These are phyloP conservation scores for Ennomos erosarius DNA, from an alignment of 2,888 invertebrate species.

Conservation along the genomic window DNA sequence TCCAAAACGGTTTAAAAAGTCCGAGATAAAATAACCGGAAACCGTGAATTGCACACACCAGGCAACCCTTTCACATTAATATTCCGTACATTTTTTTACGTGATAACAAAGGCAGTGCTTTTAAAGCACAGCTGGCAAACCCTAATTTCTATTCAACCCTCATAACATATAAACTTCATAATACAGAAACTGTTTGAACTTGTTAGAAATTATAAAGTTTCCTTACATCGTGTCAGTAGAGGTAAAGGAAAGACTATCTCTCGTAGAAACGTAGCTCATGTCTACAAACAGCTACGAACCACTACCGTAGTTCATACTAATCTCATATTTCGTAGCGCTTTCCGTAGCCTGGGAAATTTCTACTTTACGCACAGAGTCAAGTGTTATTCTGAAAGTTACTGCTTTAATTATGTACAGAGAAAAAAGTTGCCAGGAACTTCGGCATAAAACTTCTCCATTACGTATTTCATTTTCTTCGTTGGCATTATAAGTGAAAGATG, in stretches of 20 bases:
- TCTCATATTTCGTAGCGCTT: conserved; percentile 14
- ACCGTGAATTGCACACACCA: too few relatives aligned
- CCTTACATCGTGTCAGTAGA: too few relatives aligned
- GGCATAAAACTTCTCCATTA: conserved; percentile 42
- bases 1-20: too few relatives aligned
- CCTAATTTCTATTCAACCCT: too few relatives aligned
- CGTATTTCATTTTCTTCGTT: conserved; percentile 42
- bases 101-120: too few relatives aligned
- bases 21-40: too few relatives aligned
- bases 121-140: too few relatives aligned
- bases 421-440: conserved; percentile 39
- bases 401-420: conserved; percentile 43
- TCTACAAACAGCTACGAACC: conserved; percentile 12
- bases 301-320: neutral
- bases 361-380: conserved; percentile 16
- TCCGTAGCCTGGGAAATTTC: conserved; percentile 1
- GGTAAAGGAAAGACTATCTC: neutral
- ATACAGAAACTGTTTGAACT: neutral
- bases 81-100: too few relatives aligned
- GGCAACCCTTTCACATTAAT: too few relatives aligned
- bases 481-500: conserved; percentile 46
- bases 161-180: too few relatives aligned
- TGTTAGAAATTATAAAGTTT: conserved; percentile 1
- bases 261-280: conserved; percentile 14
- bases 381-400: conserved; percentile 28